Conservation (phyloP, 1,140 invertebrate species). For the Phthorimaea operculella region DNA sequence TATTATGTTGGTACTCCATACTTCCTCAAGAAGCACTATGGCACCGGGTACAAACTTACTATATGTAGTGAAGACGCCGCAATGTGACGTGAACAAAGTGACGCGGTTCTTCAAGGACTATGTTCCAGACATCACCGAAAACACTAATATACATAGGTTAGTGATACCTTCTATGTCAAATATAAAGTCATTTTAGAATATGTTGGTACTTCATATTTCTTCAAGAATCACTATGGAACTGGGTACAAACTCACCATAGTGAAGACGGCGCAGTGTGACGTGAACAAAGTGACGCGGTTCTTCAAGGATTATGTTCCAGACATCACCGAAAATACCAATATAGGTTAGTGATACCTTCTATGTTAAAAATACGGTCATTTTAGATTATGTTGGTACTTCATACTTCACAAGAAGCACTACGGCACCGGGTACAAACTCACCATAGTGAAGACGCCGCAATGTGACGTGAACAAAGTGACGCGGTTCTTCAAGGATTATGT, state of each 20-base stretch:
- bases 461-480: constrained; percentile 68
- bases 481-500: constrained; percentile 69
- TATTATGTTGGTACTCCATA: constrained; percentile 73
- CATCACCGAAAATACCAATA: constrained; percentile 55
- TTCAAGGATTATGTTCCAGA: constrained; percentile 70
- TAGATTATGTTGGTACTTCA: constrained; percentile 72
- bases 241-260: constrained; percentile 58
- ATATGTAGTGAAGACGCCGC: constrained; percentile 45
- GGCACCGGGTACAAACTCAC: constrained; percentile 58
- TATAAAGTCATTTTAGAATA: no score
- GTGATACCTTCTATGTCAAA: constrained; percentile 3
- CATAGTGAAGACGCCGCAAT: constrained; percentile 55
- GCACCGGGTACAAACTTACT: constrained; percentile 56
- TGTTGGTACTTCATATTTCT: constrained; percentile 67
- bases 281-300: constrained; percentile 66
- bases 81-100: constrained; percentile 68
- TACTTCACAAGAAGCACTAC: constrained; percentile 68
- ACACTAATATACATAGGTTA: constrained; percentile 57
- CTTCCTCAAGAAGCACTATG: constrained; percentile 67
- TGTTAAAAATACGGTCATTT: no score
- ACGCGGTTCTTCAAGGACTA: constrained; percentile 68
- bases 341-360: constrained; percentile 31
- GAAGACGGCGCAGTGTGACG: constrained; percentile 63
- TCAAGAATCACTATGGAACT: constrained; percentile 67
- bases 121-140: constrained; percentile 67